Evolutionary conservation across 1,140 invertebrate genomes (phyloP).

Genomic region (Eupeodes corollae): DNA sequence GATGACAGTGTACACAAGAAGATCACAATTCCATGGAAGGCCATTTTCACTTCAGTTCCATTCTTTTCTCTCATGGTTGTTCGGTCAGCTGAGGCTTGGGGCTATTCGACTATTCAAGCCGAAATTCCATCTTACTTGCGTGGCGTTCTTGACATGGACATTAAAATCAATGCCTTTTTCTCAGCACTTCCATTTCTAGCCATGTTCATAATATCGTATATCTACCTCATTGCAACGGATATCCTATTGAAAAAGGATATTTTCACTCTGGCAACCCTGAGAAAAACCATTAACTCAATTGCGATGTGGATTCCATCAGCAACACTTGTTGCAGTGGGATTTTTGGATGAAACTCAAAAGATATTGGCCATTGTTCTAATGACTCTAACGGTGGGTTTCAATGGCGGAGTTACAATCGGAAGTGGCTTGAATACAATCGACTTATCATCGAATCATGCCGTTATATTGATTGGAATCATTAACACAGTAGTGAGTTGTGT

Average conservation of each 20-base stretch:
- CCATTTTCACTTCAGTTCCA: conserved; percentile 64
- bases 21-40: conserved; percentile 48
- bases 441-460: conserved; percentile 59
- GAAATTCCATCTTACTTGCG: conserved; percentile 87
- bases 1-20: conserved; percentile 10
- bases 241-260: conserved; percentile 17
- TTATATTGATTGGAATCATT: conserved; percentile 50
- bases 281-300: conserved; percentile 53
- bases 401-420: conserved; percentile 59
- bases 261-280: conserved; percentile 15
- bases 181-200: conserved; percentile 72
- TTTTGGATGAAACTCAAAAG: conserved; percentile 14
- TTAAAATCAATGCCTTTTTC: conserved; percentile 60
- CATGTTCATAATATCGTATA: conserved; percentile 57
- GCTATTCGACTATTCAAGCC: conserved; percentile 85
- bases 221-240: conserved; percentile 40
- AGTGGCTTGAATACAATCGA: conserved; percentile 53
- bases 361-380: conserved; percentile 44
- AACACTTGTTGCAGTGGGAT: conserved; percentile 47
- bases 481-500: conserved; percentile 58
- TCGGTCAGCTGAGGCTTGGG: conserved; percentile 87
- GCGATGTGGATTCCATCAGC: conserved; percentile 43
- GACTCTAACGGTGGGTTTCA: conserved; percentile 55
- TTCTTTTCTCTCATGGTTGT: conserved; percentile 73
- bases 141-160: conserved; percentile 66